Evolutionary conservation across 2,888 invertebrate genomes (phyloP).

Genomic region (Meta bourneti): DNA sequence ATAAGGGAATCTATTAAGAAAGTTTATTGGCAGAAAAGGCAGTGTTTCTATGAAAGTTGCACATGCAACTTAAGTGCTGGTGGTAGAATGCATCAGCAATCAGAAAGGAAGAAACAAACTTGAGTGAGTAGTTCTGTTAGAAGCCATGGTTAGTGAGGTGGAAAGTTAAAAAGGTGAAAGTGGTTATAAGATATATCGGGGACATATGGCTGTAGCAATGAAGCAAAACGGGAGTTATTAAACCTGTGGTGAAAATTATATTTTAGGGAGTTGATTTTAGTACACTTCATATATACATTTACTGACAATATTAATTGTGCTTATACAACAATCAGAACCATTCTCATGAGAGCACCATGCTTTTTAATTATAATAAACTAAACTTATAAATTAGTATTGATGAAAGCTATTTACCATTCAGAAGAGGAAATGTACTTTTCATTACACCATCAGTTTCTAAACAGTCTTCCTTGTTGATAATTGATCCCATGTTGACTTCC

Average conservation of each 20-base stretch:
- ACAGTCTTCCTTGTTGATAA: neutral
- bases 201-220: too few relatives aligned
- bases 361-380: neutral
- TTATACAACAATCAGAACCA: neutral
- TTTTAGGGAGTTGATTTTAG: neutral
- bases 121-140: too few relatives aligned
- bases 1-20: too few relatives aligned
- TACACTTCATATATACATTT: neutral
- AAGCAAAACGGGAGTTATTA: neutral
- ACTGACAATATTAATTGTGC: neutral
- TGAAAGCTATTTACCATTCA: slow-evolving; percentile 3
- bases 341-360: neutral
- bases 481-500: neutral
- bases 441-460: neutral
- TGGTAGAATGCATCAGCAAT: too few relatives aligned
- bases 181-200: too few relatives aligned
- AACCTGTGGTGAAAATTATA: neutral
- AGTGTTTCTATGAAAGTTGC: too few relatives aligned
- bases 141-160: too few relatives aligned
- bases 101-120: too few relatives aligned
- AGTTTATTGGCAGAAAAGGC: too few relatives aligned
- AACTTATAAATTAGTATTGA: neutral
- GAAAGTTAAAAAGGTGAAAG: too few relatives aligned
- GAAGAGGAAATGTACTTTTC: neutral
- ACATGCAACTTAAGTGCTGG: too few relatives aligned